A percentile compares a stretch with the other conserved stretches of the same genome.
phyloP scores from a whole-genome alignment of 2,113 vertebrate species.

The Leuciscus idus region DNA sequence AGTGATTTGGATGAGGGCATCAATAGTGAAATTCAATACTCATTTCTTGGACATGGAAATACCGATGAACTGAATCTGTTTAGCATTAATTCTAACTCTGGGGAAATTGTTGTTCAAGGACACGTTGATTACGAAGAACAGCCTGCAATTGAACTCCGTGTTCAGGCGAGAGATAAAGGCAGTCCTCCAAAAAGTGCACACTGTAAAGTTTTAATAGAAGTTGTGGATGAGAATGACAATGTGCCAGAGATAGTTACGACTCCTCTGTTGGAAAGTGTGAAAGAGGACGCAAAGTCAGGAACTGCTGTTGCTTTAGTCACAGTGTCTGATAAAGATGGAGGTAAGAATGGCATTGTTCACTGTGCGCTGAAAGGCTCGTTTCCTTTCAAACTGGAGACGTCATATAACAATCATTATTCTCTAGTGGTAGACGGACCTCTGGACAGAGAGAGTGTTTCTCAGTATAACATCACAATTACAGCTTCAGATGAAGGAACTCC shows the following conservation, averaged over 20 bases:
- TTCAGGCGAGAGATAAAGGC: constrained; percentile 57
- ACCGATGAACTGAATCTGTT: constrained; percentile 57
- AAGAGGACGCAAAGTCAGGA: constrained; percentile 50
- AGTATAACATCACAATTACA: constrained; percentile 54
- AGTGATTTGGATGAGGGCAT: constrained; percentile 61
- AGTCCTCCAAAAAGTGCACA: constrained; percentile 48
- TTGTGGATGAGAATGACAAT: constrained; percentile 56
- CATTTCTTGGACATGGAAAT: constrained; percentile 60
- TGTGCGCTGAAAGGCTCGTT: constrained; percentile 23
- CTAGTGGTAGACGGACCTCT: constrained; percentile 46
- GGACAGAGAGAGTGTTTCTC: constrained; percentile 46
- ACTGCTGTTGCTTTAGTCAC: constrained; percentile 54
- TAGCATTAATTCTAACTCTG: constrained; percentile 66
- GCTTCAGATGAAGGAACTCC: constrained; percentile 56
- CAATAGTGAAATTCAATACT: constrained; percentile 45
- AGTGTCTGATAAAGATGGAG: constrained; percentile 54
- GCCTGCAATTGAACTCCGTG: constrained; percentile 52
- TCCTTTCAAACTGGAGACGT: constrained; percentile 44
- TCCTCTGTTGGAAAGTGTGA: constrained; percentile 37
- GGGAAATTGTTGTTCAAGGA: constrained; percentile 72
- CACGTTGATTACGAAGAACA: constrained; percentile 71
- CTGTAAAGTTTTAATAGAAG: constrained; percentile 55
- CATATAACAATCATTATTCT: constrained; percentile 54
- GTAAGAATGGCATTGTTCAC: constrained; percentile 54
- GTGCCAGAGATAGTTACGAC: not conserved